Conservation (phyloP, 2,797 vertebrate species). For the Semaprochilodus insignis region DNA sequence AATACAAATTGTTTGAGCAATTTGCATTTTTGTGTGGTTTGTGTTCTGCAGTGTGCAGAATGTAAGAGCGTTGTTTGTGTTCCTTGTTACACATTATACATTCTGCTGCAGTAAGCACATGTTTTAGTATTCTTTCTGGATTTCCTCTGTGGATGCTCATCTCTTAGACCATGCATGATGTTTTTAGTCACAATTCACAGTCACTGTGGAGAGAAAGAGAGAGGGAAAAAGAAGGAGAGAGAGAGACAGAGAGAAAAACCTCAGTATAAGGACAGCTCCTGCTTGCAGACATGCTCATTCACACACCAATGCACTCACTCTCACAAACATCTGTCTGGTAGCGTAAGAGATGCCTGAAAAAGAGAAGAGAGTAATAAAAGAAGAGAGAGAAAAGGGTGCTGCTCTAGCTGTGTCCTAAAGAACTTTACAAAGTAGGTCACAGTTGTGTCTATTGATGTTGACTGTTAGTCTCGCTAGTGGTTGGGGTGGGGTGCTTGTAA, state of each 20-base stretch:
- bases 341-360: not conserved
- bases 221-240: conserved; percentile 14
- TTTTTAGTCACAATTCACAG: conserved; percentile 11
- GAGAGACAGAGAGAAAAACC: conserved; percentile 29
- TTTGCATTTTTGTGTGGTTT: not conserved
- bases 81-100: not conserved
- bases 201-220: conserved; percentile 2
- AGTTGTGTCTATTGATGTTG: conserved; percentile 55
- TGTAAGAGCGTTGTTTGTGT: not conserved
- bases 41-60: not conserved
- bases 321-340: conserved; percentile 62
- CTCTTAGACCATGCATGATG: not conserved
- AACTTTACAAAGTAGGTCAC: conserved; percentile 65
- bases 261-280: conserved; percentile 60
- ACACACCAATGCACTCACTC: conserved; percentile 67
- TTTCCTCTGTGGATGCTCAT: not conserved
- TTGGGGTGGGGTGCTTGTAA: not conserved
- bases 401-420: conserved; percentile 37
- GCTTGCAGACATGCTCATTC: conserved; percentile 69
- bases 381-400: conserved; percentile 52
- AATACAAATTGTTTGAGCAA: no score
- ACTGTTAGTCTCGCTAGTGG: conserved; percentile 29
- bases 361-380: conserved; percentile 56
- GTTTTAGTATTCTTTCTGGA: not conserved
- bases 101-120: not conserved